These are phyloP conservation scores for Leucophenga varia DNA, from an alignment of 1,140 invertebrate species.

Conservation along the genomic window DNA sequence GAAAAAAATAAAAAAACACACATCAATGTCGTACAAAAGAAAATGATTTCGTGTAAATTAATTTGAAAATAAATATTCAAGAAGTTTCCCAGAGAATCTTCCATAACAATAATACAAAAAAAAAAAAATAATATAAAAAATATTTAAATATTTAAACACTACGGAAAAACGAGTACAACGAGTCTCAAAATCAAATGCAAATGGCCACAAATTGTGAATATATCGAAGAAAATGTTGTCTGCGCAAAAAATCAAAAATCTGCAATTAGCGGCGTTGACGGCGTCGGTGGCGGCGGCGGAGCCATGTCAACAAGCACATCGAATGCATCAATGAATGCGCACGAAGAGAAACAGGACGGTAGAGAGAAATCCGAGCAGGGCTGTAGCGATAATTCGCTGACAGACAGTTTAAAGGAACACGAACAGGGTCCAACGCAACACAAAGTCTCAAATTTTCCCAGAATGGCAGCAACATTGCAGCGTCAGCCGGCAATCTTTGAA, in stretches of 20 bases:
- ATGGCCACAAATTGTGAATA: conserved; percentile 49
- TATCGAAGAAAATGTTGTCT: conserved; percentile 36
- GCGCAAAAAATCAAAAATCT: conserved; percentile 14
- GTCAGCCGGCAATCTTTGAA: conserved; percentile 2
- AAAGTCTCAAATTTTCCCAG: not conserved
- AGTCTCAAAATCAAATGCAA: conserved; percentile 7
- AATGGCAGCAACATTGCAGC: not conserved
- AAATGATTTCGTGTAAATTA: conserved; percentile 23
- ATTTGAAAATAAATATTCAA: too few species aligned
- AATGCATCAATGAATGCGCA: conserved; percentile 6
- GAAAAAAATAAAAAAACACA: conserved; percentile 9
- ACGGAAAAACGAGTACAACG: not conserved
- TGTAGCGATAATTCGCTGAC: conserved; percentile 7
- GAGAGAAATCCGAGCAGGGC: conserved; percentile 3
- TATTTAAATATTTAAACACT: not conserved
- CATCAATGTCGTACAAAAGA: conserved; percentile 46
- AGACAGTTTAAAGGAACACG: not conserved
- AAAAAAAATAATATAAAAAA: conserved; percentile 9
- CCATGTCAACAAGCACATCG: conserved; percentile 12
- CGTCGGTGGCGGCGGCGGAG: conserved; percentile 8
- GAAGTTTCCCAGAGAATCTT: too few species aligned
- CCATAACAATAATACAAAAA: not conserved
- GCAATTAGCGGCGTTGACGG: not conserved
- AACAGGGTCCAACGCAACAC: too few species aligned
- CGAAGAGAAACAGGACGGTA: conserved; percentile 17